Percentiles rank a stretch among this genome's conserved stretches.
Conservation (phyloP, 2,797 vertebrate genomes). For the Tauraco hartlaubi region DNA sequence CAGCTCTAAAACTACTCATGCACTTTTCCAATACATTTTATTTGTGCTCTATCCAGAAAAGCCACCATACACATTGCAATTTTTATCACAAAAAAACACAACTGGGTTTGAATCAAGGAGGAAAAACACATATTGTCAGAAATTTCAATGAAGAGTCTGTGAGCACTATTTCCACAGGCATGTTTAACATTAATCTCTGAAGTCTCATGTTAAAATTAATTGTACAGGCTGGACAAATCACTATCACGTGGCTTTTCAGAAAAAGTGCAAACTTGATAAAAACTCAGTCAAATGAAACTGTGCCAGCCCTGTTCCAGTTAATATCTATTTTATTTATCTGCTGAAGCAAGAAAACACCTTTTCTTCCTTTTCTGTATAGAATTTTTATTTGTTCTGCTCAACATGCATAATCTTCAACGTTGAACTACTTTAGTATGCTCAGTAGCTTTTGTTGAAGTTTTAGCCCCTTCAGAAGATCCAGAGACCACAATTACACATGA, state of each 20-base stretch:
- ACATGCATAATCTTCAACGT: rapidly evolving
- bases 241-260: not conserved
- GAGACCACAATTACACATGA: not conserved
- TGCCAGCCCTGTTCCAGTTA: not conserved
- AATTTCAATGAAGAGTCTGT: not conserved
- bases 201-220: not conserved
- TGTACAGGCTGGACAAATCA: not conserved
- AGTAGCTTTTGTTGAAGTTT: not conserved
- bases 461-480: not conserved
- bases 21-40: not conserved
- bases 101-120: not conserved
- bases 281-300: not conserved
- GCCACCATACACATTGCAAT: not conserved
- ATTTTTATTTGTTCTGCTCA: not conserved
- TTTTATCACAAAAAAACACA: not conserved
- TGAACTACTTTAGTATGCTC: not conserved
- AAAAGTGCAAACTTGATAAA: not conserved
- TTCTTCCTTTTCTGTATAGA: not conserved
- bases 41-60: not conserved
- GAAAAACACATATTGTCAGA: not conserved
- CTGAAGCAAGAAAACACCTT: not conserved
- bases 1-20: not conserved
- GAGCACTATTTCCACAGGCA: not conserved
- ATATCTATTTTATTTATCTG: not conserved
- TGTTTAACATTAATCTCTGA: not conserved